phyloP scores from a whole-genome alignment of 53 echinoderm and acorn worm genomes.

The Paelopatides confundens region DNA sequence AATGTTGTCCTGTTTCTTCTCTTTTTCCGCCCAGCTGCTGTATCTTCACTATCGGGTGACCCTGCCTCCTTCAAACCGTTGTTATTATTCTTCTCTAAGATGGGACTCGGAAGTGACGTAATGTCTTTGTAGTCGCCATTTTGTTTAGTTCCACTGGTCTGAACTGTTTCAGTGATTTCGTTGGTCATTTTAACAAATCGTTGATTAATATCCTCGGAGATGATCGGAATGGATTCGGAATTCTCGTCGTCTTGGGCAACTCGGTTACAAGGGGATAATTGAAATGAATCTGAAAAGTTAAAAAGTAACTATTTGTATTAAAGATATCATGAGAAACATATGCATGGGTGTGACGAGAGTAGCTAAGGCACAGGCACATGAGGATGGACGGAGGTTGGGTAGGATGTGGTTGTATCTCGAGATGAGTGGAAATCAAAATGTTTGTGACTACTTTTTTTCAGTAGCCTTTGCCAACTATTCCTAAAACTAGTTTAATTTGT shows the following conservation, averaged over 20 bases:
- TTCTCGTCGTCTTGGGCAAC: neutral
- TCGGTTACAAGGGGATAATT: neutral
- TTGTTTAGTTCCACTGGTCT: neutral
- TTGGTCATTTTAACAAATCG: slow-evolving; percentile 1
- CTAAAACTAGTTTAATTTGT: too few relatives aligned
- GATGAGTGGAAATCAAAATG: too few relatives aligned
- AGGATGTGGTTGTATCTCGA: too few relatives aligned
- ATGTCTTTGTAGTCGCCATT: slow-evolving; percentile 42
- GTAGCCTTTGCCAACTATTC: too few relatives aligned
- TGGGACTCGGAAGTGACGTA: slow-evolving; percentile 61
- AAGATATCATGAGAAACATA: too few relatives aligned
- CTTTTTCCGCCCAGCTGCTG: slow-evolving; percentile 82
- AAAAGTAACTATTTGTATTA: neutral
- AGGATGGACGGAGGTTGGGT: too few relatives aligned
- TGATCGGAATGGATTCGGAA: neutral
- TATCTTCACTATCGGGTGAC: slow-evolving; percentile 65
- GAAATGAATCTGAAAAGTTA: neutral
- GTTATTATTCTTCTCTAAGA: slow-evolving; percentile 56
- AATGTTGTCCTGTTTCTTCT: slow-evolving; percentile 92
- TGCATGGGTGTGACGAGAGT: too few relatives aligned
- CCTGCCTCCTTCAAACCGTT: slow-evolving; percentile 58
- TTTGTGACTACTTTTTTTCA: too few relatives aligned
- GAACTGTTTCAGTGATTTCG: neutral
- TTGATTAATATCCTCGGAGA: neutral
- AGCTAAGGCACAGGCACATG: too few relatives aligned